Evolutionary conservation across 2,888 invertebrate species (phyloP).

Genomic region (Drosophila sordidula): DNA sequence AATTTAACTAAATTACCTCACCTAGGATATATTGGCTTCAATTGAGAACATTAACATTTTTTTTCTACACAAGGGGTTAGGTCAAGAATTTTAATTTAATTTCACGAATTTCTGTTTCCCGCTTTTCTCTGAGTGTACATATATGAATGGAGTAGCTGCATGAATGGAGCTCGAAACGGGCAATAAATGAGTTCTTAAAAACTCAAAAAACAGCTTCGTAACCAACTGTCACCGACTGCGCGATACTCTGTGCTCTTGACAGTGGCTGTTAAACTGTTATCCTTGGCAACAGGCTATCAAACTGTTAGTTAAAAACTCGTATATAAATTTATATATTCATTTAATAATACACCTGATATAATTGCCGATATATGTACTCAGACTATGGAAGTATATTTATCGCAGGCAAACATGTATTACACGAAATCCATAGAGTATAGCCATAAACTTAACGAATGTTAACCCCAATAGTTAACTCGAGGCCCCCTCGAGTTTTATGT

Average conservation of each 20-base stretch:
- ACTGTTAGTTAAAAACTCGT: neutral
- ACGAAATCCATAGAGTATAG: neutral
- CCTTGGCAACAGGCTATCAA: neutral
- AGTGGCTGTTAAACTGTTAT: neutral
- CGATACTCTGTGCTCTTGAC: neutral
- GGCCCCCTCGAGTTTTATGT: neutral
- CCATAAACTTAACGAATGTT: constrained; percentile 6
- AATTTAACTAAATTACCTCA: too few relatives aligned
- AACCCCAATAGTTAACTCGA: constrained; percentile 2
- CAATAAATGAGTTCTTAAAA: neutral
- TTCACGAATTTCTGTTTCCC: too few relatives aligned
- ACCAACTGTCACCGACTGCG: neutral
- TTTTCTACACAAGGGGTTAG: too few relatives aligned
- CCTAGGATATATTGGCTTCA: too few relatives aligned
- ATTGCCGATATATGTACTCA: too few relatives aligned
- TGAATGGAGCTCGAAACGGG: neutral
- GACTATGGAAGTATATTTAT: too few relatives aligned
- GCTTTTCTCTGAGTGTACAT: too few relatives aligned
- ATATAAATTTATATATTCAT: too few relatives aligned
- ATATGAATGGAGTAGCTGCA: neutral
- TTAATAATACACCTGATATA: too few relatives aligned
- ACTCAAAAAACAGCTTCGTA: neutral
- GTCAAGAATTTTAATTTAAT: too few relatives aligned
- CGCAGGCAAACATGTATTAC: too few relatives aligned
- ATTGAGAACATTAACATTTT: too few relatives aligned